Percentiles rank a stretch among this genome's conserved stretches.
These are phyloP conservation scores for Ephydatia muelleri DNA, from an alignment of 37 sponge, comb jelly and placozoan genomes.

Conservation along the genomic window DNA sequence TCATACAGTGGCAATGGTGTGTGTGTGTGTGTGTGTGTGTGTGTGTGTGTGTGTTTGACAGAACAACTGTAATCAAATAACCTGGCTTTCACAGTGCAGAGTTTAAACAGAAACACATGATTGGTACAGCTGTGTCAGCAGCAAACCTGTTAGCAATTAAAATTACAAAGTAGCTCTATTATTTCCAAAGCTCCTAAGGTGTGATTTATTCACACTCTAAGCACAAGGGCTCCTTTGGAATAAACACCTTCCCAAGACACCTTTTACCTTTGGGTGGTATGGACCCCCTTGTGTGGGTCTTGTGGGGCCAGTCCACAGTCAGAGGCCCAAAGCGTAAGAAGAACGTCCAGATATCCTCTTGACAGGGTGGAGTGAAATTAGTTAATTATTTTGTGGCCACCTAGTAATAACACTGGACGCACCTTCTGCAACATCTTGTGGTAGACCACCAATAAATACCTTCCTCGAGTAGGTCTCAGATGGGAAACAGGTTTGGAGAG, in stretches of 20 bases:
- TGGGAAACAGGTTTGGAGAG: neutral
- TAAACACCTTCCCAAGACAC: neutral
- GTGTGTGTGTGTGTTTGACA: neutral
- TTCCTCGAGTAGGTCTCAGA: constrained; percentile 86
- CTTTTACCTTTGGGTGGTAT: constrained; percentile 91
- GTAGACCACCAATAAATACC: constrained; percentile 97
- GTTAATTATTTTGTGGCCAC: neutral
- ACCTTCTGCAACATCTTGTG: constrained; percentile 94
- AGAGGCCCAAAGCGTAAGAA: constrained; percentile 79
- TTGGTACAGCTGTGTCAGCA: too few species aligned
- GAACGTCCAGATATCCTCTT: constrained; percentile 67
- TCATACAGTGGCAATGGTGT: neutral
- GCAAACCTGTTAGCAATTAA: neutral
- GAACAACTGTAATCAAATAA: neutral
- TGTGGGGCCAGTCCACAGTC: constrained; percentile 96
- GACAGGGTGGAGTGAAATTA: neutral
- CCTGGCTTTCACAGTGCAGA: neutral
- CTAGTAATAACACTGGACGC: neutral
- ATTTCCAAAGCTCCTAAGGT: neutral
- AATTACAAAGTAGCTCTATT: neutral
- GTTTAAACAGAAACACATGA: neutral
- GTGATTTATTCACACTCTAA: neutral
- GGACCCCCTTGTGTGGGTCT: constrained; percentile 67
- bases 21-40: neutral
- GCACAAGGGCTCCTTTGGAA: neutral